These are phyloP conservation scores for Podarcis cretensis DNA, from an alignment of 2,113 vertebrate genomes.

Conservation along the genomic window DNA sequence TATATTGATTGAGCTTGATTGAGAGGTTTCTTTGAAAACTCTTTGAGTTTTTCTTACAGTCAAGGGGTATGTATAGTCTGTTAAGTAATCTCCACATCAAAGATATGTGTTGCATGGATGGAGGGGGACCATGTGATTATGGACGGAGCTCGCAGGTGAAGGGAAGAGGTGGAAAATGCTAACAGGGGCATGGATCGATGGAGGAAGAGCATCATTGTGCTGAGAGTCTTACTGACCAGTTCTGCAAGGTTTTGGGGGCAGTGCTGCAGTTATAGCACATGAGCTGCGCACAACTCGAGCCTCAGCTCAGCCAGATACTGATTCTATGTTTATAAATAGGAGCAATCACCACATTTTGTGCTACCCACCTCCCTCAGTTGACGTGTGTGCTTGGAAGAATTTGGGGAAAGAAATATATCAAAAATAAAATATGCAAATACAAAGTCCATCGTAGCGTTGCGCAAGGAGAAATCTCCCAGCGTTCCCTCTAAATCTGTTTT, in stretches of 20 bases:
- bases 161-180: background rate
- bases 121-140: background rate
- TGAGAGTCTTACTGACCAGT: background rate
- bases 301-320: background rate
- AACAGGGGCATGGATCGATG: background rate
- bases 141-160: background rate
- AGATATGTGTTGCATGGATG: background rate
- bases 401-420: background rate
- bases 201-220: background rate
- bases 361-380: no score
- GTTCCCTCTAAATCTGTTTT: no score
- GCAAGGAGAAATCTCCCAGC: no score
- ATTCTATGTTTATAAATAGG: no score
- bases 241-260: background rate
- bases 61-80: no score
- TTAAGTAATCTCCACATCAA: background rate
- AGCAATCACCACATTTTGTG: no score
- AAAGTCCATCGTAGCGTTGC: no score
- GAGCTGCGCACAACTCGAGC: background rate
- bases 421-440: no score
- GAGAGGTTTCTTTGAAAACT: no score
- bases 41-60: no score
- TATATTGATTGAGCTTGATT: no score
- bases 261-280: background rate
- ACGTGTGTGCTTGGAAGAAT: no score